phyloP scores from a whole-genome alignment of 2,888 invertebrate genomes.

The Eupithecia abbreviata region DNA sequence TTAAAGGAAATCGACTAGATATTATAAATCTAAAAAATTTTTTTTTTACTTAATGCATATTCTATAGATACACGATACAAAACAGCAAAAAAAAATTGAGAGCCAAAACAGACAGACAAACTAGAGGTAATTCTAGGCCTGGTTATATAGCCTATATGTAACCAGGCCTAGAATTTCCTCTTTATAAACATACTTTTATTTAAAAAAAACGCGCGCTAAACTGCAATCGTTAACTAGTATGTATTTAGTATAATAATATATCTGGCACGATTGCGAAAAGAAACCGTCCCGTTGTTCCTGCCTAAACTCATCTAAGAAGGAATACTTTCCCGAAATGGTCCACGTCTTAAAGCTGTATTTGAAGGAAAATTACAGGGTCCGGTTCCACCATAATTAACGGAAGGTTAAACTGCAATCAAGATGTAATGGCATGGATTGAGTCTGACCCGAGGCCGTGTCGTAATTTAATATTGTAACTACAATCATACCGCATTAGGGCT shows the following conservation, averaged over 20 bases:
- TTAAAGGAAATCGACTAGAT: background rate
- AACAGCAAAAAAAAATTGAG: too few species aligned
- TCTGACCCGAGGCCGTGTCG: conserved; percentile 57
- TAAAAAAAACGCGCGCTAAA: background rate
- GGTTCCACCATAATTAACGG: conserved; percentile 62
- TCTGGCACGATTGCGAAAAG: background rate
- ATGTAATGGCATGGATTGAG: conserved; percentile 67
- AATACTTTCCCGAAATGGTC: background rate
- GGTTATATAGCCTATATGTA: too few species aligned
- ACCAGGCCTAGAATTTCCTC: too few species aligned
- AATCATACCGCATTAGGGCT: conserved; percentile 54
- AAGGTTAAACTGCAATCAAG: conserved; percentile 71
- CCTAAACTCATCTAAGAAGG: background rate
- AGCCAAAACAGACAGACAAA: too few species aligned
- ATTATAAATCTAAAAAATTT: background rate
- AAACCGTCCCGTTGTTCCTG: background rate
- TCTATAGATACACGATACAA: too few species aligned
- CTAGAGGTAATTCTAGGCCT: too few species aligned
- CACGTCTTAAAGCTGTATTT: conserved; percentile 15
- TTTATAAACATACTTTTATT: too few species aligned
- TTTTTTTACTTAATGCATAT: background rate
- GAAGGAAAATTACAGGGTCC: conserved; percentile 46
- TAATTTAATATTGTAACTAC: conserved; percentile 66
- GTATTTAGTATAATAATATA: background rate
- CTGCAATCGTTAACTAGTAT: too few species aligned